Evolutionary conservation across 2,888 invertebrate genomes (phyloP), one percentile per base, ranked within the genome.

Genomic region (Thereva unica): DNA sequence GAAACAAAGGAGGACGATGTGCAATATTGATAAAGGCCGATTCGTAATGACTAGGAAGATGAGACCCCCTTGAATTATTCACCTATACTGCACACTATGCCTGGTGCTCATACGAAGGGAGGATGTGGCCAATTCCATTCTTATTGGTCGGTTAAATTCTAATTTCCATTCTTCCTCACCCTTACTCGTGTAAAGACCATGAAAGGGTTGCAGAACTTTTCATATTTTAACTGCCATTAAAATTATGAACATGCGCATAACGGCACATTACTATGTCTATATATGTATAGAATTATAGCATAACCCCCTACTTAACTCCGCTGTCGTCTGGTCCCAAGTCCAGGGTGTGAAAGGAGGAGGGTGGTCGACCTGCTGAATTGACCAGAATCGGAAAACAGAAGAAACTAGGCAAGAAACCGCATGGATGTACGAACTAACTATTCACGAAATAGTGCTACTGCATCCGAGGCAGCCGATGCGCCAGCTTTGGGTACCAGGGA

Each of bases 181-280:
- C 8, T 35, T 55, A 8, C 9, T 49, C 37, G 37, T 37, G 4
- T 5, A 4, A n/a, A 9, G 6, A 12, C 37, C 45, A 38, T 59
- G 37, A 59, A 37, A 45, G 12, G 8, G 34, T n/a, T 47, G 10
- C 57, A 10, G 10, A 47, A 37, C 45, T 47, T 37, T 45, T 54
- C 45, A 45, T 54, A 54, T 54, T 42, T 55, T 54, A 40, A 53
- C 54, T 38, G 55, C 64, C 64, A 66, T 69, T 37, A 66, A 65
- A 69, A 64, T 69, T 69, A 69, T 69, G 68, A 69, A 66, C 69
- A 69, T 69, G 69, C 69, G 69, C 69, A 67, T 12, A 45, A 12
- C 3, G 10, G 10, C 10, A 45, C 10, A 45, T 9, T 10, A 10
- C 7, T 42, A 42, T 8, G n/a, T n/a, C n/a, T n/a, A n/a, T n/a